phyloP scores from a whole-genome alignment of 2,113 vertebrate species.

The Notechis scutatus region DNA sequence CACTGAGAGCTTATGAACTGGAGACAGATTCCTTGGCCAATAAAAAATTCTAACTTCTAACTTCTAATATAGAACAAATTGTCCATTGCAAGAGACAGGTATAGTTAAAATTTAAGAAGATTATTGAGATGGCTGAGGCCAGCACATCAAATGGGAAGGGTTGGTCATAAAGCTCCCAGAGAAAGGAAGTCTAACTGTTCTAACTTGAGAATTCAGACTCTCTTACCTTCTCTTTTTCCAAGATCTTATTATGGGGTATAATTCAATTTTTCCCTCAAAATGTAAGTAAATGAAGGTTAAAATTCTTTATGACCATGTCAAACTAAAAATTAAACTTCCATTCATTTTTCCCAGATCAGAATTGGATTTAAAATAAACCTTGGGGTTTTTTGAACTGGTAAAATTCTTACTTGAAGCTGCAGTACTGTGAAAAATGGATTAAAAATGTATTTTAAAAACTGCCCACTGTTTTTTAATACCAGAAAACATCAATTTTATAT shows the following conservation, averaged over 20 bases:
- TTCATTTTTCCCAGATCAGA: slow-evolving; percentile 22
- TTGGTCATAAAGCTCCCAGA: background rate
- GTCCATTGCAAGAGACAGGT: no score
- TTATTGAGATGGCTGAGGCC: background rate
- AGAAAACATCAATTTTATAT: background rate
- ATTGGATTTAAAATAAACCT: slow-evolving; percentile 25
- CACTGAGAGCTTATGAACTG: no score
- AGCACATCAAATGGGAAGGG: background rate
- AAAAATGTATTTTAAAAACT: background rate
- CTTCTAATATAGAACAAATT: background rate
- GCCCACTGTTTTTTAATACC: background rate
- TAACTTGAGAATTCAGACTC: background rate
- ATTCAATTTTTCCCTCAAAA: background rate
- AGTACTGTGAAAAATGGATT: slow-evolving; percentile 37
- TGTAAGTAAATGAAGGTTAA: background rate
- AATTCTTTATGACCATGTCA: background rate
- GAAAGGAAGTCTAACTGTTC: background rate
- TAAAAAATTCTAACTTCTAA: no score
- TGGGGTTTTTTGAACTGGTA: slow-evolving; percentile 37
- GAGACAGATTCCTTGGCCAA: no score
- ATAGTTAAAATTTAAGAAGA: background rate
- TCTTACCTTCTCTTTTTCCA: background rate
- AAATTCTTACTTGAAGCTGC: slow-evolving; percentile 50
- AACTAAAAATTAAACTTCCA: background rate
- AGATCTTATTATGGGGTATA: background rate